Evolutionary conservation across 53 echinoderm and acorn worm genomes (phyloP), one percentile per base, ranked within the genome.

Genomic region (Temnopleurus reevesii): DNA sequence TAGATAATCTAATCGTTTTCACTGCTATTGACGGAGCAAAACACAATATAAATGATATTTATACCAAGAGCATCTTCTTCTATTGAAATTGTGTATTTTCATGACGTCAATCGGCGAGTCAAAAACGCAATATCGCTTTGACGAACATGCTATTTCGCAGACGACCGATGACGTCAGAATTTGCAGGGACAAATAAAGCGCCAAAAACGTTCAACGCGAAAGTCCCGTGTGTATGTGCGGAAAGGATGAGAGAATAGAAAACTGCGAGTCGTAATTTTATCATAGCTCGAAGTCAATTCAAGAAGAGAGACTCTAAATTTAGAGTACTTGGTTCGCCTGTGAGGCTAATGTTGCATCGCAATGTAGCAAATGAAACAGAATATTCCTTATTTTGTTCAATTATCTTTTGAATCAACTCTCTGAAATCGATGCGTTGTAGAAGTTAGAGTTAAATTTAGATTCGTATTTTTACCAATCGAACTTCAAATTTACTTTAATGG

Each of bases 91-190:
- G 8, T 30, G 9, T 71, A 41, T 71, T 41, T 56, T 41, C 7
- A 71, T 71, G 71, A 71, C 71, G 71, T 71, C 71, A 71, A 41
- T 8, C 33, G 8, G 35, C 17, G 24, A 35, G 60, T 27, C 29
- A 60, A 28, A 27, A 64, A 33, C 34, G 34, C 23, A n/a, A n/a
- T n/a, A n/a, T 41, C 43, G n/a, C 21, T 41, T 38, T 71, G 71
- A 71, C 71, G 71, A 71, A 71, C 71, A 43, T 19, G 71, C 71
- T 12, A 5, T 71, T 71, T 71, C n/a, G 38, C 71, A 71, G 71
- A 38, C 71, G 71, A 71, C 10, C 41, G 21, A 10, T 71, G 71
- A 71, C 71, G 71, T 71, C 71, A 71, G 1, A 41, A 41, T 71
- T 71, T 71, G 1, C 38, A 71, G 19, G 21, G 43, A 41, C 41